These are phyloP conservation scores for Tenrec ecaudatus DNA, from an alignment of 2,113 vertebrate species.

Conservation along the genomic window DNA sequence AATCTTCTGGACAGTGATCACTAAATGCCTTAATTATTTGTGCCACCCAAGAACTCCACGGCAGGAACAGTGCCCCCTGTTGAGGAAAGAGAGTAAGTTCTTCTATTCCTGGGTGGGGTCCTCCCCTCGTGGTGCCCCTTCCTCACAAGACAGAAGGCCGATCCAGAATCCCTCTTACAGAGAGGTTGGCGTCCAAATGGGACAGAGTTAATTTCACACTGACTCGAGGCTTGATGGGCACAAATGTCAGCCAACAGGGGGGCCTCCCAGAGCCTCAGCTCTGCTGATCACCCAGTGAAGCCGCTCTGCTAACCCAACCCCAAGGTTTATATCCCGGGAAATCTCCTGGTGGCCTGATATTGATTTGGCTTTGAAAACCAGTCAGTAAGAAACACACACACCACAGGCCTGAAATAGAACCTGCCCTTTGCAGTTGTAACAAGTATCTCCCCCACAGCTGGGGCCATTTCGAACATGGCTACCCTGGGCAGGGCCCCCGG, in stretches of 20 bases:
- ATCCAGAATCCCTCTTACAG: background rate
- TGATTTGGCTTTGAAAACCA: conserved; percentile 71
- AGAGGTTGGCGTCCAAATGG: background rate
- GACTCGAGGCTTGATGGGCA: background rate
- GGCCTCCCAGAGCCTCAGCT: background rate
- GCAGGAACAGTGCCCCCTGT: background rate
- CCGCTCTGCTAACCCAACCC: background rate
- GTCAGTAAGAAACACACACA: conserved; percentile 21
- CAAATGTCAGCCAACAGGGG: background rate
- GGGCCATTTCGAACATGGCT: conserved; percentile 49
- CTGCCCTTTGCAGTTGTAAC: conserved; percentile 50
- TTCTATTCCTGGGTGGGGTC: background rate
- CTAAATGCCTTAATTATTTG: background rate
- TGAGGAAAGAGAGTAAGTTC: background rate
- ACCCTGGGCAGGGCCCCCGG: background rate
- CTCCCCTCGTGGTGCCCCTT: too few relatives aligned
- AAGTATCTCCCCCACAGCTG: conserved; percentile 30
- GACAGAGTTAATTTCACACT: background rate
- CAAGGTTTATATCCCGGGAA: conserved; percentile 33
- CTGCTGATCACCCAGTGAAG: background rate
- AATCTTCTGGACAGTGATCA: background rate
- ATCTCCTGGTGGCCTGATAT: conserved; percentile 34
- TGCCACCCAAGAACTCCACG: background rate
- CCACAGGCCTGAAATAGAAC: conserved; percentile 31
- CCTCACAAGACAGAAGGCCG: background rate